Evolutionary conservation across 2,113 vertebrate genomes (phyloP), one percentile per base, ranked within the genome.

Genomic region (Orientallactaga bullata): DNA sequence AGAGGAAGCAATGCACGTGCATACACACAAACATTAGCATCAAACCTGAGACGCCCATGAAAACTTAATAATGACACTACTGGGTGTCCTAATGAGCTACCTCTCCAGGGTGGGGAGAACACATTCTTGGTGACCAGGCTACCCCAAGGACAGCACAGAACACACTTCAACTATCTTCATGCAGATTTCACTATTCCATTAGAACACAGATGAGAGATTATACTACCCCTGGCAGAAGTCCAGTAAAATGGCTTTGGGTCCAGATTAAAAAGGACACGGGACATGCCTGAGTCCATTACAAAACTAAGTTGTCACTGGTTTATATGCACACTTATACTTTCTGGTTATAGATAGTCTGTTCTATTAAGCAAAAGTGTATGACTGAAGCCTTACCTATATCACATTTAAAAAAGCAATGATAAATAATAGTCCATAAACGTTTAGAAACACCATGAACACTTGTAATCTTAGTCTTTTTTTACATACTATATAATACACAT

Each of bases 1-100:
- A 98, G 97, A 98, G 96, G 97, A 98, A 95, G 97, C 97, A 97
- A 97, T 95, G 97, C 97, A 98, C 39, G 95, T 94, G 98, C 97
- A 98, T 96, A 98, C 93, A 94, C 97, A 97, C 96, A 97, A 97
- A 98, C 97, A 99, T 98, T 98, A 99, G 98, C 98, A 98, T 98
- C 98, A 98, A 98, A 98, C 98, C 98, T 98, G 97, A 98, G 98
- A 98, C 98, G 97, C 97, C 98, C 97, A 98, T 98, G 98, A 98
- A 98, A 98, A 98, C 98, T 98, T 98, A 98, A 98, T 98, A 98
- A 98, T 98, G 97, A 98, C 96, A 98, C 98, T 93, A 97, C 97
- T 93, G 96, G 35, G 15, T 90, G 96, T 98, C 98, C 97, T 98
- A 98, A 98, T 98, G 98, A 98, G 98, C 97, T 98, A 97, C 97